phyloP scores from a whole-genome alignment of 92 coral and sea anemone species.

The Palythoa grandis region DNA sequence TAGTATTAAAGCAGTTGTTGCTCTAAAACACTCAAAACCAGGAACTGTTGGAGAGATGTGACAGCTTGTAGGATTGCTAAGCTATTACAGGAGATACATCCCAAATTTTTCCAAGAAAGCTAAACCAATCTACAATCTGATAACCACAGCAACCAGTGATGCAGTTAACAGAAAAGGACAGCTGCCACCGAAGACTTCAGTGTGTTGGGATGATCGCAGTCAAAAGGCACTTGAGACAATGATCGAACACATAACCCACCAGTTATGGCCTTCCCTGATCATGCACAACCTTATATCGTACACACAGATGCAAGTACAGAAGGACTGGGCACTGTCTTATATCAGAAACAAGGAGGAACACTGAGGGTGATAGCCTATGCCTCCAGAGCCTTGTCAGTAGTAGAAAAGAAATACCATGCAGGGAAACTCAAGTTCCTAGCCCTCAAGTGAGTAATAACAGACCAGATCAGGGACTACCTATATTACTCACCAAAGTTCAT shows the following conservation, averaged over 20 bases:
- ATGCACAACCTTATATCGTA: conserved; percentile 32
- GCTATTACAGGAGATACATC: conserved; percentile 56
- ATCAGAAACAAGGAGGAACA: not conserved
- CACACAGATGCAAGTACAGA: conserved; percentile 48
- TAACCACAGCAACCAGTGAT: conserved; percentile 31
- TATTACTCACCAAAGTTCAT: no score
- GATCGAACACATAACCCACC: conserved; percentile 55
- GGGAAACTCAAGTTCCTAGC: not conserved
- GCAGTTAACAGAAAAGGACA: conserved; percentile 36
- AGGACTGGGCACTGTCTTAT: conserved; percentile 39
- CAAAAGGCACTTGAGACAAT: conserved; percentile 39
- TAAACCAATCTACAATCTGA: conserved; percentile 56
- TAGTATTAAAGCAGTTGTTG: not conserved
- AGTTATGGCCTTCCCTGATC: conserved; percentile 49
- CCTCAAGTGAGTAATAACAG: not conserved
- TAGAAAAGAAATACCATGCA: not conserved
- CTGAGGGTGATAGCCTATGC: not conserved
- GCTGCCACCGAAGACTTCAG: conserved; percentile 45
- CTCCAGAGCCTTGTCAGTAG: not conserved
- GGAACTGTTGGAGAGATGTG: conserved; percentile 58
- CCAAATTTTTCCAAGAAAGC: conserved; percentile 49
- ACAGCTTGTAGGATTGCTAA: conserved; percentile 51
- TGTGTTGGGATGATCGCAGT: conserved; percentile 17
- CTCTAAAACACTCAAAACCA: conserved; percentile 1
- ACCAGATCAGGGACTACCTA: not conserved